phyloP scores from a whole-genome alignment of 1,140 invertebrate genomes.

The Nasonia longicornis region DNA sequence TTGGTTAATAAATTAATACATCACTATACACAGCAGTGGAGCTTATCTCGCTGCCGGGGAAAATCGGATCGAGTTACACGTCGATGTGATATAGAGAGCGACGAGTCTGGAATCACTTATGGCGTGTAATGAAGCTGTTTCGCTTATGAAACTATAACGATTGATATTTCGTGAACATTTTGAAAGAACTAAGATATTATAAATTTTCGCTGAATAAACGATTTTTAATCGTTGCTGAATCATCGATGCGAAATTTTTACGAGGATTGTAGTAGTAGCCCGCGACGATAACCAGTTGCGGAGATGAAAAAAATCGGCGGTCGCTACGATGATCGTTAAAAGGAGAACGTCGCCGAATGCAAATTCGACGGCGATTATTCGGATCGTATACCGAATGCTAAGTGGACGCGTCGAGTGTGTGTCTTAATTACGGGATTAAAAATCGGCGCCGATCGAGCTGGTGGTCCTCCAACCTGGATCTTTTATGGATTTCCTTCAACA shows the following conservation, averaged over 20 bases:
- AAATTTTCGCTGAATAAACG: no score
- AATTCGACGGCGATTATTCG: constrained; percentile 51
- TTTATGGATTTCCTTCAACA: neutral
- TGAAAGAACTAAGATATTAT: no score
- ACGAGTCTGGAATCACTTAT: no score
- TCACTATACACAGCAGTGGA: constrained; percentile 45
- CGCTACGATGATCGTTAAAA: constrained; percentile 50
- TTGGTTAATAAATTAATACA: constrained; percentile 65
- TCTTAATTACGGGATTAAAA: constrained; percentile 58
- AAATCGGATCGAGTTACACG: constrained; percentile 1
- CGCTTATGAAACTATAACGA: neutral
- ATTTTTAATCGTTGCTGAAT: constrained; percentile 29
- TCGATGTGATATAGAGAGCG: constrained; percentile 45
- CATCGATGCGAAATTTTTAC: constrained; percentile 50
- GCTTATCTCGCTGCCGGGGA: constrained; percentile 22
- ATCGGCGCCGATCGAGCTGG: neutral
- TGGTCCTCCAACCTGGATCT: constrained; percentile 23
- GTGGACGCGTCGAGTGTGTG: constrained; percentile 54
- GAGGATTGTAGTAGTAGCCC: constrained; percentile 16
- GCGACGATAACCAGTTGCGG: neutral
- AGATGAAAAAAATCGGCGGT: neutral
- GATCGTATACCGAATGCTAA: constrained; percentile 55
- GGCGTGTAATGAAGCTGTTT: neutral
- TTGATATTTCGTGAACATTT: no score
- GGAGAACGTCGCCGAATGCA: constrained; percentile 54